Evolutionary conservation across 2,113 vertebrate species (phyloP), one percentile per base, ranked within the genome.

Genomic region (Mus spicilegus): DNA sequence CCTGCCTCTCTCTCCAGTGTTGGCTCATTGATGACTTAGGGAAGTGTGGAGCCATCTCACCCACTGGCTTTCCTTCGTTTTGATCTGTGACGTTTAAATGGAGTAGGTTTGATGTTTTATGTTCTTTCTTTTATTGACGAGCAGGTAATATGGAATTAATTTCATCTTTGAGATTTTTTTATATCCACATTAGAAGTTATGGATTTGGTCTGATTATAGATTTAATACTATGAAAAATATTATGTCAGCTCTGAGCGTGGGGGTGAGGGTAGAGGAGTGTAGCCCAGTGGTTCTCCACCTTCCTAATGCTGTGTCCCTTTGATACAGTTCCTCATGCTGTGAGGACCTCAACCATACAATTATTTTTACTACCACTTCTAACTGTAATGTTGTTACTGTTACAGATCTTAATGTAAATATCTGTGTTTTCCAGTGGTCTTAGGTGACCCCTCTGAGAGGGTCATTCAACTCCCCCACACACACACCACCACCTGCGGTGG

Each of bases 81-180:
- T 82, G 77, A 72, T 10, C 19, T 65, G 16, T 85, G 39, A 17
- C 65, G 26, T 73, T 94, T 93, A 51, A 89, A 51, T 89, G 30
- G 33, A 20, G 33, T 82, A 11, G 36, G 81, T 56, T 78, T 51
- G 14, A 30, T 90, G 70, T 51, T 88, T 96, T 88, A 90, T 63
- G 26, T 5, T 76, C 22, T 92, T 70, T 49, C 33, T 36, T 33
- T 91, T 78, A 81, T 19, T 72, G 58, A 72, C 46, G 3, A 20
- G 7, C 0, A 56, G 54, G 54, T n/a, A 87, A 80, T 42, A 73
- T 3, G 58, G 76, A 90, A 87, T 87, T 42, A 94, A 91, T 87
- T 89, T 69, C 33, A 89, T 54, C 3, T 86, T 51, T 26, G 28
- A 26, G 39, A 76, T 56, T 20, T 42, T 26, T 30, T n/a, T n/a